Conservation (phyloP, 2,113 vertebrate species). For the Crotalus horridus region DNA sequence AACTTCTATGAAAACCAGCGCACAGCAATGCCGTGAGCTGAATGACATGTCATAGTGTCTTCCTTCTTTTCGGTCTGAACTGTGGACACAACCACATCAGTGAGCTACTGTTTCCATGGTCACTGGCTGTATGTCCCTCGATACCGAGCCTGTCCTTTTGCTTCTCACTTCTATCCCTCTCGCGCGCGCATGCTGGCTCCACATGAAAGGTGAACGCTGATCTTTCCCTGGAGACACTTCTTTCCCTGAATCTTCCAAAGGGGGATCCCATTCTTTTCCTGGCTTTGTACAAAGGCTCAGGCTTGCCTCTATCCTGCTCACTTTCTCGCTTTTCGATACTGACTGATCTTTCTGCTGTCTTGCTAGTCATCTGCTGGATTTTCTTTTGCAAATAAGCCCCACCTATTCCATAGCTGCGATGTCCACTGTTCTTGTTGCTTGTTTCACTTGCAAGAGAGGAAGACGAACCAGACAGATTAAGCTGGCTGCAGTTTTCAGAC, state of each 20-base stretch:
- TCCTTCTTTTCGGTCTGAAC: conserved; percentile 71
- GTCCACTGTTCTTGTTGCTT: conserved; percentile 80
- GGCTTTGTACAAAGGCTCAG: conserved; percentile 61
- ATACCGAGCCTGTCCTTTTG: conserved; percentile 65
- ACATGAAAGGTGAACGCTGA: conserved; percentile 53
- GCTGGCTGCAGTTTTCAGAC: conserved; percentile 78
- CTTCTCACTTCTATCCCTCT: conserved; percentile 53
- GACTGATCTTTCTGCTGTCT: conserved; percentile 64
- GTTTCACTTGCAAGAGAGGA: conserved; percentile 84
- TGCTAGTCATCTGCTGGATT: conserved; percentile 79
- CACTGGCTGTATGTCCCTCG: conserved; percentile 63
- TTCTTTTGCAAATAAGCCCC: conserved; percentile 87
- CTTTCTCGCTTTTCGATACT: conserved; percentile 49
- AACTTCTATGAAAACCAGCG: conserved; percentile 25
- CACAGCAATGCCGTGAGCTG: conserved; percentile 40
- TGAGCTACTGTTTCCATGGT: conserved; percentile 59
- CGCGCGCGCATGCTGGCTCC: conserved; percentile 56
- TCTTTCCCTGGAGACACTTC: conserved; percentile 81
- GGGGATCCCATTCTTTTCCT: conserved; percentile 66
- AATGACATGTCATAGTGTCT: conserved; percentile 67
- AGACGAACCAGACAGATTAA: conserved; percentile 84
- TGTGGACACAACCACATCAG: conserved; percentile 68
- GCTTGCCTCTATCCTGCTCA: conserved; percentile 60
- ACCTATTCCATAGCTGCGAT: conserved; percentile 92
- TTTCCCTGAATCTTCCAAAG: conserved; percentile 80